These are phyloP conservation scores for Antheraea assamensis DNA, from an alignment of 2,888 invertebrate species.

Conservation along the genomic window DNA sequence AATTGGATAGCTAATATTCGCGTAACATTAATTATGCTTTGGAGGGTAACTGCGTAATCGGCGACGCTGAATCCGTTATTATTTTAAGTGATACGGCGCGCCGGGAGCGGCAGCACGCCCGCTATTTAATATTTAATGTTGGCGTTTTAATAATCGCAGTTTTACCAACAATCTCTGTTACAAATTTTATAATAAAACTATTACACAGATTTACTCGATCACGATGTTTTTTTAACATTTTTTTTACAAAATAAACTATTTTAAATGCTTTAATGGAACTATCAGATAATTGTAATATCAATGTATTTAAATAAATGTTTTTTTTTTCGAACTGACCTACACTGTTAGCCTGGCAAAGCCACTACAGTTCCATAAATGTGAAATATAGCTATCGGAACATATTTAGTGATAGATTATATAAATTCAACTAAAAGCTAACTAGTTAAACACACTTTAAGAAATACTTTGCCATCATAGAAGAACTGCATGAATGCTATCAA, in stretches of 20 bases:
- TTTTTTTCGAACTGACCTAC: too few species aligned
- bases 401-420: too few species aligned
- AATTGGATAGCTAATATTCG: conserved; percentile 81
- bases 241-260: too few species aligned
- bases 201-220: not conserved
- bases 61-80: conserved; percentile 66
- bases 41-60: conserved; percentile 65
- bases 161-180: not conserved
- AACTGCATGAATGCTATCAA: not conserved
- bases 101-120: not conserved
- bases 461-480: not conserved
- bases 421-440: not conserved
- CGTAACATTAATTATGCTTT: conserved; percentile 77
- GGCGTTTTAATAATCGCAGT: conserved; percentile 13
- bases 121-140: conserved; percentile 17
- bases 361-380: too few species aligned
- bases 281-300: too few species aligned
- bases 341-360: too few species aligned
- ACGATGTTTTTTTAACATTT: not conserved
- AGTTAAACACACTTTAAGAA: not conserved
- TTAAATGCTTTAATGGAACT: too few species aligned
- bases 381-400: too few species aligned
- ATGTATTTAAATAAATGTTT: too few species aligned
- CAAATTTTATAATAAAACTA: not conserved
- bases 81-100: conserved; percentile 64